Base-by-base conservation (phyloP, 2,797 vertebrate species). In the Sebastiscus tertius region DNA sequence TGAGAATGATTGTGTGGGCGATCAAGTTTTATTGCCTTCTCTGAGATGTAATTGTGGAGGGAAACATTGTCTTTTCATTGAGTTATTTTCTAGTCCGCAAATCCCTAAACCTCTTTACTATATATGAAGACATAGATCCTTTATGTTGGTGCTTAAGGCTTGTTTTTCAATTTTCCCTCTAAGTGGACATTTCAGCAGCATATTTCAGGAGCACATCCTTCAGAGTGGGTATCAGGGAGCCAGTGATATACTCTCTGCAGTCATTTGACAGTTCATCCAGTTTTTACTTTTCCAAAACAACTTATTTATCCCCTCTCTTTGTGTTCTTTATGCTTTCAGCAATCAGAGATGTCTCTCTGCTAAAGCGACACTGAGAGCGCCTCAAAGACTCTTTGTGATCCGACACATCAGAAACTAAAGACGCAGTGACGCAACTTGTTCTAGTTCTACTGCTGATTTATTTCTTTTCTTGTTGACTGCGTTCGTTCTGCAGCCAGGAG, bases 21-120 rank as follows among this genome's bases (percentile, higher is more conserved):
- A 64, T 89, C 65, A 81, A 77, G 62, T 93, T 94, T 93, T 90
- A 93, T 90, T 88, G 84, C 89, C 87, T 88, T 87, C 90, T 86
- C 80, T 84, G 60, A 79, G 86, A 81, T 79, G 78, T 87, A 80
- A 88, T 90, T 87, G 56, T 71, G 70, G 49, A 68, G 72, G 77
- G 58, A 79, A 84, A 77, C 65, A 39, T 79, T 87, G 34, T 78
- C 77, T 79, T 83, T 82, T 85, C 59, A 75, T 88, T 88, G 62
- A 81, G 76, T 87, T 88, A 70, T 69, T 82, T 83, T 87, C 31
- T 64, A 76, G 52, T 80, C 60, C 71, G 76, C 61, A 85, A 77
- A 76, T 55, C 64, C 52, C 65, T 1, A 56, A 88, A 80, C 16
- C 26, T 42, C 65, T 72, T 77, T 31, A 56, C 39, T 46, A 6